These are phyloP conservation scores for Tenthredo mesomela DNA, from an alignment of 2,888 invertebrate genomes.

Conservation along the genomic window DNA sequence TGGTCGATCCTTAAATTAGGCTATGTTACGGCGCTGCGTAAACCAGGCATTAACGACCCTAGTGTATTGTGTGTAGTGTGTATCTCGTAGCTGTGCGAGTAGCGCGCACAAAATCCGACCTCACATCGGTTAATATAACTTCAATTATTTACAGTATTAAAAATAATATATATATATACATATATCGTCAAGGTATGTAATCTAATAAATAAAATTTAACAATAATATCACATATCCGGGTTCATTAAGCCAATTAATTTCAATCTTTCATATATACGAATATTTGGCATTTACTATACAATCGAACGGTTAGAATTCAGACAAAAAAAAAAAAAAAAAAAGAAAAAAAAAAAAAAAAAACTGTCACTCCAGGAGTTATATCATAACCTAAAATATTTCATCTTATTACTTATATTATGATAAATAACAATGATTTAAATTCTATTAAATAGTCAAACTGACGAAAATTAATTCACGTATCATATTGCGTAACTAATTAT, in stretches of 20 bases:
- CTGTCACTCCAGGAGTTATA: conserved; percentile 4
- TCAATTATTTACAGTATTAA: neutral
- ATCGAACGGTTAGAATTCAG: neutral
- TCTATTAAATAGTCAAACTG: neutral
- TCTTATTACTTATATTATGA: neutral
- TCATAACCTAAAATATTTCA: conserved; percentile 27
- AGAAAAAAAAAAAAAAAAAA: no score
- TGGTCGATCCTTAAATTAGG: no score
- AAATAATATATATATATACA: neutral
- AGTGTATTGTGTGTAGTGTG: neutral
- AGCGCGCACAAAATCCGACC: conserved; percentile 5
- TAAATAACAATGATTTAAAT: neutral
- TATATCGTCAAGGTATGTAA: neutral
- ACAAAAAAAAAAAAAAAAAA: no score
- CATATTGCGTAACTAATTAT: neutral
- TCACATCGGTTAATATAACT: neutral
- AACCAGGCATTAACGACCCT: neutral
- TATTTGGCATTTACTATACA: neutral
- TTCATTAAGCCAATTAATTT: neutral
- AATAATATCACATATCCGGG: neutral
- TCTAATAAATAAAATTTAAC: neutral
- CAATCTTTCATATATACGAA: neutral
- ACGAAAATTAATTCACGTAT: neutral
- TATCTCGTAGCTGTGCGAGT: neutral
- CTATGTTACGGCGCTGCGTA: no score